Evolutionary conservation across 2,797 vertebrate genomes (phyloP).

Genomic region (Phyllotis vaccarum): DNA sequence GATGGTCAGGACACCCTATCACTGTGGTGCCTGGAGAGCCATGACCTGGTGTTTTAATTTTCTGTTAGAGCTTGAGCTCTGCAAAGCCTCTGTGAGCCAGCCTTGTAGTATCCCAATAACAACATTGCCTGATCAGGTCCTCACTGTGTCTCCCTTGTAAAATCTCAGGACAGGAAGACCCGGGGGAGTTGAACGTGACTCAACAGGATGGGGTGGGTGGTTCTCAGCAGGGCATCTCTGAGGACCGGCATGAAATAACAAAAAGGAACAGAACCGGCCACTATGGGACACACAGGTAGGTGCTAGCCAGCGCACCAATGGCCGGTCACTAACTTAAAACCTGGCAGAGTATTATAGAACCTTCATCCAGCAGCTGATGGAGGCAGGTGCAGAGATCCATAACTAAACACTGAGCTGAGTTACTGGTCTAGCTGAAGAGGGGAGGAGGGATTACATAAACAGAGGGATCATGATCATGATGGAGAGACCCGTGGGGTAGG

Average conservation of each 20-base stretch:
- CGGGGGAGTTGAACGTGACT: too few species aligned
- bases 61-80: rapidly evolving
- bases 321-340: rapidly evolving
- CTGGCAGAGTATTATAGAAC: background rate
- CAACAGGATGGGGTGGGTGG: background rate
- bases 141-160: background rate
- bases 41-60: background rate
- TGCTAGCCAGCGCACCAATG: background rate
- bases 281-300: rapidly evolving
- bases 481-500: too few species aligned
- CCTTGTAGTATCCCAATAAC: too few species aligned
- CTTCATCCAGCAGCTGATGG: too few species aligned
- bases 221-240: rapidly evolving
- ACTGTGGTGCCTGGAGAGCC: background rate
- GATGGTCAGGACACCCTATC: background rate
- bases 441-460: too few species aligned
- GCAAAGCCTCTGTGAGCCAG: background rate
- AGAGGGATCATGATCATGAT: too few species aligned
- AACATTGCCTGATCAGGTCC: rapidly evolving
- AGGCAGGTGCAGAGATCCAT: too few species aligned
- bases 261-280: background rate
- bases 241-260: rapidly evolving
- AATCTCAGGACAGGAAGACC: background rate
- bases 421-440: too few species aligned
- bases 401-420: too few species aligned